Conservation (phyloP, 2,113 vertebrate species). For the Callopanchax toddi region DNA sequence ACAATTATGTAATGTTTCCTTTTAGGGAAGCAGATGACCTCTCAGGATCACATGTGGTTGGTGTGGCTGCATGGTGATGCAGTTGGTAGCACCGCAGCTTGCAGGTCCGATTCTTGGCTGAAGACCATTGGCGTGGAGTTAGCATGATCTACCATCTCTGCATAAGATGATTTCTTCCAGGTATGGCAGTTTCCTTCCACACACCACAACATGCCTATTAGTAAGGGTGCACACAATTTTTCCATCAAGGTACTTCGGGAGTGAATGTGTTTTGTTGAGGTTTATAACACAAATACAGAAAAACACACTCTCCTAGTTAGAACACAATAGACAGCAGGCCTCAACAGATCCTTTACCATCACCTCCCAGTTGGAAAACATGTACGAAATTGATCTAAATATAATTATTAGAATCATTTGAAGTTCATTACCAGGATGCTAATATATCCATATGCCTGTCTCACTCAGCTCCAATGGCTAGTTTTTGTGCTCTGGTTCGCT, state of each 20-base stretch:
- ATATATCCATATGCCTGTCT: conserved; percentile 49
- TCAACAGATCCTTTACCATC: conserved; percentile 47
- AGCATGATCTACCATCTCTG: too few relatives aligned
- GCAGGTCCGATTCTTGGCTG: too few relatives aligned
- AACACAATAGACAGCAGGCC: conserved; percentile 30
- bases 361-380: conserved; percentile 48
- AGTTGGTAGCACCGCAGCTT: too few relatives aligned
- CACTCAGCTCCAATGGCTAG: conserved; percentile 37
- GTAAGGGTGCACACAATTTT: too few relatives aligned
- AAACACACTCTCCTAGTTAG: conserved; percentile 24
- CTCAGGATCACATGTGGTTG: conserved; percentile 14
- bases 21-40: conserved; percentile 41
- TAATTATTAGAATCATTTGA: conserved; percentile 55
- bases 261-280: conserved; percentile 8
- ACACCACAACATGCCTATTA: too few relatives aligned
- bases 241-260: too few relatives aligned
- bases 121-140: too few relatives aligned
- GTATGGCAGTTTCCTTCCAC: too few relatives aligned
- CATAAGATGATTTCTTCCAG: too few relatives aligned
- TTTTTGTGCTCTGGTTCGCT: conserved; percentile 19
- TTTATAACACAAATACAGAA: not conserved
- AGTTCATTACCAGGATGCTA: conserved; percentile 63
- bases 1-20: conserved; percentile 57
- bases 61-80: too few relatives aligned
- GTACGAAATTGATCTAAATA: conserved; percentile 55